Conservation (phyloP, 2,888 invertebrate genomes). For the Charanyca ferruginea region DNA sequence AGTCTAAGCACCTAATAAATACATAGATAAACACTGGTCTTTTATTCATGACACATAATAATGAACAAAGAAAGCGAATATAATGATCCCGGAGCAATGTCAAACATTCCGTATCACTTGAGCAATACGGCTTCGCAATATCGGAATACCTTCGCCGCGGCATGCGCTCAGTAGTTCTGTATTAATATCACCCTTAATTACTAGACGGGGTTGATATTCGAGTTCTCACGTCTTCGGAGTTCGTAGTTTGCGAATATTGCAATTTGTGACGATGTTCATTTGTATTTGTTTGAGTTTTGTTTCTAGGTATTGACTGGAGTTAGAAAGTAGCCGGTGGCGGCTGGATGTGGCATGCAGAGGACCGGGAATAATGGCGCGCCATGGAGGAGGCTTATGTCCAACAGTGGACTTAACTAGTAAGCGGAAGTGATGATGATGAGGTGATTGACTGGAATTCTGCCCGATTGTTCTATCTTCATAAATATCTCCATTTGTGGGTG, state of each 20-base stretch:
- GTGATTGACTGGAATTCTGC: neutral
- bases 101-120: constrained; percentile 80
- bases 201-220: constrained; percentile 58
- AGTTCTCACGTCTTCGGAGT: constrained; percentile 37
- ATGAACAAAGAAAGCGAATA: constrained; percentile 66
- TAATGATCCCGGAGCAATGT: constrained; percentile 72
- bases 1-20: constrained; percentile 14
- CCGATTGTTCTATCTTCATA: neutral
- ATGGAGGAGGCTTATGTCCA: too few relatives aligned
- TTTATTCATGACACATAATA: constrained; percentile 63
- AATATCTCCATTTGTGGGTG: too few relatives aligned
- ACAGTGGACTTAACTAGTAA: too few relatives aligned
- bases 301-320: neutral
- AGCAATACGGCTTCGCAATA: constrained; percentile 75
- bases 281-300: constrained; percentile 1
- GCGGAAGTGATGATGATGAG: too few relatives aligned
- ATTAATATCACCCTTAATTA: constrained; percentile 80
- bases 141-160: constrained; percentile 77
- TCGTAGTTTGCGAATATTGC: constrained; percentile 40
- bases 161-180: constrained; percentile 77
- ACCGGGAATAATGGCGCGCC: too few relatives aligned
- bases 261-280: constrained; percentile 15
- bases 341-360: too few relatives aligned
- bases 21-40: constrained; percentile 50
- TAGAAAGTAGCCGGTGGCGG: too few relatives aligned